Base-by-base conservation (phyloP, 2,113 vertebrate genomes). In the Aramus guarauna region DNA sequence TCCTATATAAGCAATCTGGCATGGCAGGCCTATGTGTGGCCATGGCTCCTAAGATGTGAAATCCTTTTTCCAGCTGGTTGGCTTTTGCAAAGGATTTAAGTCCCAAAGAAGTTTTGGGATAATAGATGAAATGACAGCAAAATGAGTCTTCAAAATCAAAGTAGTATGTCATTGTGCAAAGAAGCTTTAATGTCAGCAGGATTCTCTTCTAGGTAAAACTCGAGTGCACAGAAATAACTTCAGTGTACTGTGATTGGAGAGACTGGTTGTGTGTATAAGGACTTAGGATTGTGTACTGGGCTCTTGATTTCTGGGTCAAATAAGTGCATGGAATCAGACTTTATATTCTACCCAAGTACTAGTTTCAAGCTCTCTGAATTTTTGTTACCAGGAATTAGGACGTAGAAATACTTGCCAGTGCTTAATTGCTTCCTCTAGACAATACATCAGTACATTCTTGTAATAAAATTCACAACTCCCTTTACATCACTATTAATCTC, bases 381-480 rank as follows among this genome's bases (percentile, higher is more conserved):
- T 94, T 88, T 93, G 66, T 84, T 73, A 92, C 59, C 85, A 92
- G 72, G 37, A 75, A 88, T 95, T 92, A 81, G 90, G 68, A 88
- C 55, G 79, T n/a, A 77, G 81, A 85, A 92, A 85, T 90, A 56
- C 37, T 95, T 95, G 82, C 68, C 77, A 94, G 84, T 21, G 48
- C 84, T 95, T 94, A 92, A 71, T 79, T 11, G 3, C 63, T 80
- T 82, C 71, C 84, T 77, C 83, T 88, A 68, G 76, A 96, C 84
- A 82, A 75, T 92, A 66, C 64, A 66, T 52, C 48, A 48, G 67
- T 87, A 90, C 76, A 72, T 39, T 56, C 72, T 93, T 0, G 1
- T 77, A 91, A 92, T 94, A 85, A 94, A 95, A 95, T 91, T 91
- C 88, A 91, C 84, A 88, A 72, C 95, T 93, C 84, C 73, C 91